phyloP scores from a whole-genome alignment of 2,113 vertebrate genomes.

The Odontesthes bonariensis region DNA sequence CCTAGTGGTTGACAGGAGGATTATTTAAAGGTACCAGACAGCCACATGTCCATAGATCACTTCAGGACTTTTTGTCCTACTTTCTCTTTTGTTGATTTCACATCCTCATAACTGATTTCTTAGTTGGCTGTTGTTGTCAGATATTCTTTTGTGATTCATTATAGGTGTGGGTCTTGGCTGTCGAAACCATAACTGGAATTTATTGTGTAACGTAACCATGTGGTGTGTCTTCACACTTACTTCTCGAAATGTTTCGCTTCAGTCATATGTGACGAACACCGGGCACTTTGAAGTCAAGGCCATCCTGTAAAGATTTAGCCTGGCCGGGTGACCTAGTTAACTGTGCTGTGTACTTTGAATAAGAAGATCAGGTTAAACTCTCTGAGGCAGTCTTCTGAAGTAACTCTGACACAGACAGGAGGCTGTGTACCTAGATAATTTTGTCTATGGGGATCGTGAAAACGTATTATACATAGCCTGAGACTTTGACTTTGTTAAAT shows the following conservation, averaged over 20 bases:
- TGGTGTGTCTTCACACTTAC: background rate
- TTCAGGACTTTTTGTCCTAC: background rate
- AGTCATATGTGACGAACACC: background rate
- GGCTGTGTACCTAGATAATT: background rate
- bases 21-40: conserved; percentile 49
- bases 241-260: conserved; percentile 2
- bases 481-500: background rate
- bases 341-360: conserved; percentile 4
- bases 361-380: background rate
- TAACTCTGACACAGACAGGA: background rate
- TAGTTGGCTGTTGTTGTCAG: background rate
- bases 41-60: background rate
- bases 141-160: background rate
- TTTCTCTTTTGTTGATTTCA: background rate
- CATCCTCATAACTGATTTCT: background rate
- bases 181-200: background rate
- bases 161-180: conserved; percentile 5
- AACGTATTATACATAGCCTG: background rate
- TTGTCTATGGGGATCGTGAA: background rate
- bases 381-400: too few species aligned
- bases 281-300: background rate
- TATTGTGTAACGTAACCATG: conserved; percentile 26
- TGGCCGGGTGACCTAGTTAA: background rate
- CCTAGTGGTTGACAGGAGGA: conserved; percentile 63
- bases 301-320: background rate